Evolutionary conservation across 2,888 invertebrate genomes (phyloP).

Genomic region (Eilema caniola): DNA sequence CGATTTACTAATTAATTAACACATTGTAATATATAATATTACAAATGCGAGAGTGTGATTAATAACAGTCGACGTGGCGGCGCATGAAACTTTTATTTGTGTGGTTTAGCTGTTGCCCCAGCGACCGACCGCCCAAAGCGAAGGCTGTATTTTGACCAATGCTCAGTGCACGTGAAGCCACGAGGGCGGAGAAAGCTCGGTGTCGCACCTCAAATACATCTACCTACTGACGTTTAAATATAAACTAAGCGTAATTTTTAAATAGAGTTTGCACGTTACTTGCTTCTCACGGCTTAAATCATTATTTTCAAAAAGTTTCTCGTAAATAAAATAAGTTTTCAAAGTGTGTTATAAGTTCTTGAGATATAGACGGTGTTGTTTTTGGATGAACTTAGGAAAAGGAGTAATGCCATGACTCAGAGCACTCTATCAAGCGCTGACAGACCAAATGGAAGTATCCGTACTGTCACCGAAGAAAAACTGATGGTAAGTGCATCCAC

Average conservation of each 20-base stretch:
- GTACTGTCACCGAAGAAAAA: conserved; percentile 80
- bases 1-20: not conserved
- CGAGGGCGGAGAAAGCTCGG: conserved; percentile 59
- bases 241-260: not conserved
- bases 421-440: conserved; percentile 70
- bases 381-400: conserved; percentile 37
- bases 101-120: conserved; percentile 80
- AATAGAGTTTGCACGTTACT: not conserved
- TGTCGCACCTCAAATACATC: conserved; percentile 23
- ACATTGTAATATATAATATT: not conserved
- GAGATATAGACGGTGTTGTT: conserved; percentile 18
- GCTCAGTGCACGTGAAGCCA: conserved; percentile 77
- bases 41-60: conserved; percentile 22
- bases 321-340: conserved; percentile 11
- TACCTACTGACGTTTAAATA: conserved; percentile 5
- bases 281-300: conserved; percentile 4
- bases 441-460: conserved; percentile 70
- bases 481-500: conserved; percentile 67
- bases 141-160: conserved; percentile 78
- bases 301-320: conserved; percentile 7
- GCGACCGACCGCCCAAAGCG: conserved; percentile 75
- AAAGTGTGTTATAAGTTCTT: conserved; percentile 23
- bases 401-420: conserved; percentile 79
- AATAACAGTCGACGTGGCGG: conserved; percentile 52
- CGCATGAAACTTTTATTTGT: conserved; percentile 81